These are phyloP conservation scores for Myotis myotis DNA, from an alignment of 2,797 vertebrate genomes.

Conservation along the genomic window DNA sequence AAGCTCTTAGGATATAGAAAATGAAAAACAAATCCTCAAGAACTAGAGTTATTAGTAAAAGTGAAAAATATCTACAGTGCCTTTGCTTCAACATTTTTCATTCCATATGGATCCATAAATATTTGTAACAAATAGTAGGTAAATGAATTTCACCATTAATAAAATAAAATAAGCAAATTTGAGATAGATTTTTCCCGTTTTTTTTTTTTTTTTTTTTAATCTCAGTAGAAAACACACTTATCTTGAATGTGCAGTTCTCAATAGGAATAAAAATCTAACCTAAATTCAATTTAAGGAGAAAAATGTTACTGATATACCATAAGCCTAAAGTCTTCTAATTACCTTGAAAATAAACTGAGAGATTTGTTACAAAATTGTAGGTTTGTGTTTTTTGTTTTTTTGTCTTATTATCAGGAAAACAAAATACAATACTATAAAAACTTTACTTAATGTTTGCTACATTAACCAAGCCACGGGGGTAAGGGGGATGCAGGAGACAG, in stretches of 20 bases:
- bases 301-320: background rate
- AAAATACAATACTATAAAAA: conserved; percentile 6
- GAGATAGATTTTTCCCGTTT: conserved; percentile 55
- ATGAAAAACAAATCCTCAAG: conserved; percentile 70
- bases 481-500: too few species aligned
- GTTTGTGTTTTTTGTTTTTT: background rate
- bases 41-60: conserved; percentile 82
- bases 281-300: background rate
- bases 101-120: conserved; percentile 85
- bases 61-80: conserved; percentile 81
- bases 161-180: conserved; percentile 81
- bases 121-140: conserved; percentile 84
- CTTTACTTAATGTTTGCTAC: background rate
- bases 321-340: background rate
- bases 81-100: conserved; percentile 83
- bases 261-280: background rate
- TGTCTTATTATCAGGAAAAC: background rate
- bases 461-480: background rate
- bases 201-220: background rate
- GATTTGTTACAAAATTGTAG: background rate
- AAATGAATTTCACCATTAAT: conserved; percentile 82
- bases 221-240: conserved; percentile 64
- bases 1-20: background rate
- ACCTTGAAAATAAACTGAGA: background rate
- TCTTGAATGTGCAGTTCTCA: background rate